These are phyloP conservation scores for Andricus grossulariae DNA, from an alignment of 1,140 invertebrate species.

Conservation along the genomic window DNA sequence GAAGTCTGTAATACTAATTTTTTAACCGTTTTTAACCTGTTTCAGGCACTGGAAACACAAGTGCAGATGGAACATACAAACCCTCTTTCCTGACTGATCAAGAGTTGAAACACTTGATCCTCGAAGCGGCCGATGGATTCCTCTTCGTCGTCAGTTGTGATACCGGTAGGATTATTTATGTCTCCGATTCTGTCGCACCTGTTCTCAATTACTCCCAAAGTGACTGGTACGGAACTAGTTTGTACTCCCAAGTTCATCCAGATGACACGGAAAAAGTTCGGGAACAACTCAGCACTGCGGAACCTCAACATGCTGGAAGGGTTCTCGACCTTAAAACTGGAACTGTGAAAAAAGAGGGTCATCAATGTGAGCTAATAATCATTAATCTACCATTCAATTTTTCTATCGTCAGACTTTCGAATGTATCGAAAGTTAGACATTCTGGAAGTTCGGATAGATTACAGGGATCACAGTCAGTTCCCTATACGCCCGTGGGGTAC, in stretches of 20 bases:
- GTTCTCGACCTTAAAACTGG: constrained; percentile 98
- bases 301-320: constrained; percentile 95
- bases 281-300: constrained; percentile 97
- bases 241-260: constrained; percentile 97
- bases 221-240: constrained; percentile 97
- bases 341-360: constrained; percentile 98
- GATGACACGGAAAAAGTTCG: constrained; percentile 99
- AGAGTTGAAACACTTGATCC: constrained; percentile 98
- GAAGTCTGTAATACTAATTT: no score
- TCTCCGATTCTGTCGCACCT: constrained; percentile 98
- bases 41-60: constrained; percentile 95
- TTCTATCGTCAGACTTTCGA: no score
- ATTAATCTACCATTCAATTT: no score
- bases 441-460: no score
- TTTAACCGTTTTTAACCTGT: constrained; percentile 46
- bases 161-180: constrained; percentile 97
- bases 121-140: constrained; percentile 99
- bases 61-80: constrained; percentile 95
- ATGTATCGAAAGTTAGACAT: no score
- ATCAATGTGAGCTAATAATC: constrained; percentile 86
- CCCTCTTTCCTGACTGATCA: constrained; percentile 99
- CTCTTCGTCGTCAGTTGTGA: constrained; percentile 99
- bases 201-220: constrained; percentile 97
- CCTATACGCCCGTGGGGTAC: no score
- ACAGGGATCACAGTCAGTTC: no score